Evolutionary conservation across 2,113 vertebrate genomes (phyloP).

Genomic region (mouse (Mus musculus)): DNA sequence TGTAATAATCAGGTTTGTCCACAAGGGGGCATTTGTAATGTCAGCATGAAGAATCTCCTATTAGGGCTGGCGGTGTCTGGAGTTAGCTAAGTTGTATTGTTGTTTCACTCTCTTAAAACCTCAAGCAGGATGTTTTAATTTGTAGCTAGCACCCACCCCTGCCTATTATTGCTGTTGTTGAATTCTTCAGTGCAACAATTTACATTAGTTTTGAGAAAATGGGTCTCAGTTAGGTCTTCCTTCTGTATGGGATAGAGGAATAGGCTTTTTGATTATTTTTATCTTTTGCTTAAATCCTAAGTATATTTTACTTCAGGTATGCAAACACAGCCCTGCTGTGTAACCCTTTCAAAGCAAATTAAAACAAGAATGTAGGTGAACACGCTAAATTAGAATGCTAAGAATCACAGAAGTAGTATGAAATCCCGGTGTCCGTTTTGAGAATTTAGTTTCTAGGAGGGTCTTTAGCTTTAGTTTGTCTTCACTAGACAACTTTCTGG

Average conservation of each 20-base stretch:
- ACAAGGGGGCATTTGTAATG: slow-evolving; percentile 83
- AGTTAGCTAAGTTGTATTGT: neutral
- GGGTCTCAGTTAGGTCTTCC: neutral
- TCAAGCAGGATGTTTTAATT: neutral
- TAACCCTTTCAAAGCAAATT: slow-evolving; percentile 21
- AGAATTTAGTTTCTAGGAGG: neutral
- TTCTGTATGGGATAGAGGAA: slow-evolving; percentile 8
- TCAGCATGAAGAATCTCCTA: slow-evolving; percentile 8
- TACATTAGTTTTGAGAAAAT: neutral
- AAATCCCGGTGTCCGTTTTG: neutral
- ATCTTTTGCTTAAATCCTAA: neutral
- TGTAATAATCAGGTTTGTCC: slow-evolving; percentile 64
- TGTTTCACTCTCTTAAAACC: neutral
- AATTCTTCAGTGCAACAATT: neutral
- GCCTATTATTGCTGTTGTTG: neutral
- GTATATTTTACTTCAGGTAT: neutral
- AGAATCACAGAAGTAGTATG: neutral
- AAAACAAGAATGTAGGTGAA: neutral
- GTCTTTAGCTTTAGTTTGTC: neutral
- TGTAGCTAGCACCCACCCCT: neutral
- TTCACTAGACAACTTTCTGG: neutral
- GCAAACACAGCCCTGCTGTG: neutral
- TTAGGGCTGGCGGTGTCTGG: neutral
- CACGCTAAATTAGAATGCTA: neutral
- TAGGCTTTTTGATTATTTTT: neutral